Base-by-base conservation (phyloP, 1,140 invertebrate species). In the Dufourea novaeangliae region DNA sequence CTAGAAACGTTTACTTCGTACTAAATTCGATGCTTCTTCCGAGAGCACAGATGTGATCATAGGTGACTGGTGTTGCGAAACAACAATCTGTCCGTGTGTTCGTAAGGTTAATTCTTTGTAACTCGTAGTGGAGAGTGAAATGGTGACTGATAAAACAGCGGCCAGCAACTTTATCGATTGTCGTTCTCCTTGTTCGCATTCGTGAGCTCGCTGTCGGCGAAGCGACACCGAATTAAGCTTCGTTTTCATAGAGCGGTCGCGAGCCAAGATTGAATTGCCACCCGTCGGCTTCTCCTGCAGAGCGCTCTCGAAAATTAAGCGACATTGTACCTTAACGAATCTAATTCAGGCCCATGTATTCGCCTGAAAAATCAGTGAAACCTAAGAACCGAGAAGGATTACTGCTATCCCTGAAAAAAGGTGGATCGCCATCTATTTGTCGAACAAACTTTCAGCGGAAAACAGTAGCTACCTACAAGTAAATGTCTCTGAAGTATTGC, bases 281-380 rank as follows among this genome's bases (percentile, higher is more conserved):
- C 76, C 76, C 81, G 80, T 61, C 61, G 80, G 80, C 76, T 84
- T 79, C 79, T 69, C 66, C 67, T 67, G 75, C 63, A 67, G 66
- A 74, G 80, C 74, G 83, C 71, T 76, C 79, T 83, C 82, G 83
- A 71, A 86, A 87, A 87, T 87, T 86, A 87, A 87, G 83, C 78
- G 80, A 77, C 80, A 87, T 86, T 87, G 86, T 86, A 61, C 75
- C 57, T 66, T 84, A 84, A 84, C 78, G 85, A 86, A 86, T 86
- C 72, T 75, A 79, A 84, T 84, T 84, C 80, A 84, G 69, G 66
- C 66, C 64, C 66, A 50, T 61, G 54, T 61, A 29, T 73, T 66
- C 32, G 70, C 25, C n/a, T 50, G 74, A 69, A 83, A 76, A 71
- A 64, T 25, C 44, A 12, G 79, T 37, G 57, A 73, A 44, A 64